Evolutionary conservation across 2,888 invertebrate species (phyloP).

Genomic region (Microchrysa polita): DNA sequence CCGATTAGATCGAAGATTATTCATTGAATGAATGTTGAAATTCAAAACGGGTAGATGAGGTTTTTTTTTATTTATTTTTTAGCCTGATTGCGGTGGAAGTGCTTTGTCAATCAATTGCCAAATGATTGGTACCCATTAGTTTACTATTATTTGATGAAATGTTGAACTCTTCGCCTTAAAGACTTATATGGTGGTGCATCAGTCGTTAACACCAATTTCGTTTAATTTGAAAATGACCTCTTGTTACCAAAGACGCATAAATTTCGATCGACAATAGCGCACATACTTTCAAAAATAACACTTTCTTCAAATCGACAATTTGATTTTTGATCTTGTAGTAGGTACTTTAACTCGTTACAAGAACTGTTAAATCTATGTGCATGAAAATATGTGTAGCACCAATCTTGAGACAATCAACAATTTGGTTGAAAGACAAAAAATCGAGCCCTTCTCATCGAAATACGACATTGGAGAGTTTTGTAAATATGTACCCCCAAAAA

Average conservation of each 20-base stretch:
- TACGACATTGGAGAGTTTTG: slow-evolving; percentile 24
- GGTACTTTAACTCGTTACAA: slow-evolving; percentile 20
- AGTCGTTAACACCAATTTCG: background rate
- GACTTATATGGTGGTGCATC: background rate
- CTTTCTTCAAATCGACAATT: background rate
- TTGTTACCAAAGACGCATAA: no score
- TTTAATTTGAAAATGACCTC: no score
- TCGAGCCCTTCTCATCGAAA: slow-evolving; percentile 34
- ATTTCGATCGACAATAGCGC: no score
- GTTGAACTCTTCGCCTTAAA: no score
- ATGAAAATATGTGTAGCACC: slow-evolving; percentile 32
- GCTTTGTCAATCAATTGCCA: no score
- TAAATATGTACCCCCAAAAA: slow-evolving; percentile 16
- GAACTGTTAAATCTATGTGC: background rate
- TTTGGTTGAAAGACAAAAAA: background rate
- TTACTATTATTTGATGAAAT: background rate
- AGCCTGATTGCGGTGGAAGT: no score
- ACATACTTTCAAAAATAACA: slow-evolving; percentile 5
- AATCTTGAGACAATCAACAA: slow-evolving; percentile 23
- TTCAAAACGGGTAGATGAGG: background rate
- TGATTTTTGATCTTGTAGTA: background rate
- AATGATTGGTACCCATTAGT: background rate
- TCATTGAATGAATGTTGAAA: slow-evolving; percentile 8
- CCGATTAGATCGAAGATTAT: slow-evolving; percentile 25
- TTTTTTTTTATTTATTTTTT: background rate